Evolutionary conservation across 1,140 invertebrate genomes (phyloP), one percentile per base, ranked within the genome.

Genomic region (Drosophila carrolli): DNA sequence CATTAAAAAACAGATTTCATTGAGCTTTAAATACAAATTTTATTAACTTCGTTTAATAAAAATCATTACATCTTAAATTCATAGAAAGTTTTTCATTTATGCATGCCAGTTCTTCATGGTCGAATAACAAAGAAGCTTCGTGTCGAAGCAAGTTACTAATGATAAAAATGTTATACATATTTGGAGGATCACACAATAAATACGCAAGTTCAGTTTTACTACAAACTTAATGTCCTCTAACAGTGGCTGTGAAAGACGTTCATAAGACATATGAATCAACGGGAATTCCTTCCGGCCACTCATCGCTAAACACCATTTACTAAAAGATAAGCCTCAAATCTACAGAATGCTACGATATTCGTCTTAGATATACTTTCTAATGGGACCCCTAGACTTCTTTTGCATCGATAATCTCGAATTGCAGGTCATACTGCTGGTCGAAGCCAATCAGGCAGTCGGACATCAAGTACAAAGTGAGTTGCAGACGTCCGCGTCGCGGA

Each of bases 381-480:
- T 8, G 10, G 43, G 1, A n/a, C 9, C 16, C 6, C n/a, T 73
- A 86, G 13, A 54, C 41, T 14, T 37, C 53, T 29, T 90, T 86
- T 4, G 93, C 92, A 65, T 94, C 93, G 13, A 94, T 91, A n/a
- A 96, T 92, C 80, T 96, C 95, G 62, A 96, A 90, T 57, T 94
- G 93, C 44, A 97, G 90, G 71, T 95, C 93, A 85, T 98, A 99
- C 90, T 99, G 97, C 89, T 99, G 98, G 93, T 99, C 99, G 9
- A 99, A 93, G 19, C 98, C 98, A 29, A 99, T 93, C 89, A 99
- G 99, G 55, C 96, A 97, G 93, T 99, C 98, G 57, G 97, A 98
- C 93, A 99, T 95, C 10, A 99, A 90, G 89, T 97, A 99, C 13
- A 99, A 81, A 0, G 96, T 97, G 73, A 98, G 95, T 50, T 96